A percentile compares a stretch with the other conserved stretches of the same genome.
These are phyloP conservation scores for Choloepus hoffmanni DNA, from an alignment of 2,113 vertebrate genomes.

Conservation along the genomic window DNA sequence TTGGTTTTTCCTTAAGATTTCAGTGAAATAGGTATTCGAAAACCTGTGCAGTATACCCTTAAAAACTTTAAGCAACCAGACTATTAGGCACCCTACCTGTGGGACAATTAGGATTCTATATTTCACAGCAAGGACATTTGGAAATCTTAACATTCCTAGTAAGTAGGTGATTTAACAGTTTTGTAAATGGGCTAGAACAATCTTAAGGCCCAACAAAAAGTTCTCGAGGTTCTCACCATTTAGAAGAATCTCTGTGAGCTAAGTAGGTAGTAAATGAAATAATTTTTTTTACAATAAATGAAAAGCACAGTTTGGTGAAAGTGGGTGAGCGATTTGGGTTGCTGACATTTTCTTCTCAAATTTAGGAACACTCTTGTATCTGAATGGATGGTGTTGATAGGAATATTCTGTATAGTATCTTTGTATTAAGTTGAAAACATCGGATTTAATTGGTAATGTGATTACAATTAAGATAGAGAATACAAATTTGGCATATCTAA, in stretches of 20 bases:
- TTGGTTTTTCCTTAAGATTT: constrained; percentile 4
- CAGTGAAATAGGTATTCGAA: constrained; percentile 22
- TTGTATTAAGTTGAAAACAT: constrained; percentile 35
- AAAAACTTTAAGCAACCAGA: not conserved
- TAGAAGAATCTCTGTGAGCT: not conserved
- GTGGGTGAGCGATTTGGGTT: not conserved
- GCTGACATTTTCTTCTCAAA: constrained; percentile 24
- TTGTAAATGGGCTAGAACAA: not conserved
- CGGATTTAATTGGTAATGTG: constrained; percentile 3
- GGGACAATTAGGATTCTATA: not conserved
- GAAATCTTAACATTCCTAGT: not conserved
- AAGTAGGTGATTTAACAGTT: not conserved
- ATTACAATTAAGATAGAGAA: constrained; percentile 35
- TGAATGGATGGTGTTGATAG: not conserved
- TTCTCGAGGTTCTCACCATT: not conserved
- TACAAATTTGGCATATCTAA: constrained; percentile 34
- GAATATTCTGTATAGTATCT: not conserved
- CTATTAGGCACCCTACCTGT: not conserved
- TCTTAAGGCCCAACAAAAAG: not conserved
- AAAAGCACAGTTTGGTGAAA: not conserved
- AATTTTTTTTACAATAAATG: not conserved
- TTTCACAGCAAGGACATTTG: not conserved
- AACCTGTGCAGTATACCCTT: not conserved
- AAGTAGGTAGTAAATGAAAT: not conserved
- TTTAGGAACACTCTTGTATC: not conserved